A percentile compares a stretch with the other conserved stretches of the same genome.
phyloP scores from a whole-genome alignment of 1,140 invertebrate genomes.

The Melanaphis sacchari region DNA sequence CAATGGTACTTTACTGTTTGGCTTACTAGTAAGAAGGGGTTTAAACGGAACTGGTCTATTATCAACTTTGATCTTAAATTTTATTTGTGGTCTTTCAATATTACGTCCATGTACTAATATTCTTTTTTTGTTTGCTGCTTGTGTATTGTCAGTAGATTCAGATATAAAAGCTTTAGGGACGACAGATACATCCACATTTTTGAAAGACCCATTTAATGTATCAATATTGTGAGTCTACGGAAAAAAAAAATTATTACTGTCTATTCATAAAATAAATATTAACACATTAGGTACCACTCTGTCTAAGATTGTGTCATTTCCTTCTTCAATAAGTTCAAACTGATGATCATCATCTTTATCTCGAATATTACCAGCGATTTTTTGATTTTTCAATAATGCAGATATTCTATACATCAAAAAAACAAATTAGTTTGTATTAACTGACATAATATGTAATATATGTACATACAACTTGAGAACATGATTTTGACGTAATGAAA shows the following conservation, averaged over 20 bases:
- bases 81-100: slow-evolving; percentile 77
- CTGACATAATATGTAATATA: slow-evolving; percentile 25
- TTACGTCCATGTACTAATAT: slow-evolving; percentile 49
- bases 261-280: not conserved
- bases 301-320: slow-evolving; percentile 84
- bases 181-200: slow-evolving; percentile 47
- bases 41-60: slow-evolving; percentile 75
- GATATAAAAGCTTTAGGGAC: slow-evolving; percentile 54
- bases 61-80: slow-evolving; percentile 87
- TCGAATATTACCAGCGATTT: slow-evolving; percentile 70
- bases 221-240: slow-evolving; percentile 69
- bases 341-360: slow-evolving; percentile 61
- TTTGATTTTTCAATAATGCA: slow-evolving; percentile 68
- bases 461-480: slow-evolving; percentile 67
- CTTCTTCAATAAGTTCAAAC: slow-evolving; percentile 62
- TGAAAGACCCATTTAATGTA: slow-evolving; percentile 47
- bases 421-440: slow-evolving; percentile 61
- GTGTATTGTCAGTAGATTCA: slow-evolving; percentile 65
- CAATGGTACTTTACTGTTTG: slow-evolving; percentile 84
- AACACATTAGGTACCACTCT: slow-evolving; percentile 68
- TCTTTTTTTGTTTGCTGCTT: slow-evolving; percentile 80
- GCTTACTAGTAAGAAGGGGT: slow-evolving; percentile 85
- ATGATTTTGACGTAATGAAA: slow-evolving; percentile 68
- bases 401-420: slow-evolving; percentile 63
- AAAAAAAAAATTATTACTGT: slow-evolving; percentile 72